Base-by-base conservation (phyloP, 2,113 vertebrate species). In the Peromyscus maniculatus region DNA sequence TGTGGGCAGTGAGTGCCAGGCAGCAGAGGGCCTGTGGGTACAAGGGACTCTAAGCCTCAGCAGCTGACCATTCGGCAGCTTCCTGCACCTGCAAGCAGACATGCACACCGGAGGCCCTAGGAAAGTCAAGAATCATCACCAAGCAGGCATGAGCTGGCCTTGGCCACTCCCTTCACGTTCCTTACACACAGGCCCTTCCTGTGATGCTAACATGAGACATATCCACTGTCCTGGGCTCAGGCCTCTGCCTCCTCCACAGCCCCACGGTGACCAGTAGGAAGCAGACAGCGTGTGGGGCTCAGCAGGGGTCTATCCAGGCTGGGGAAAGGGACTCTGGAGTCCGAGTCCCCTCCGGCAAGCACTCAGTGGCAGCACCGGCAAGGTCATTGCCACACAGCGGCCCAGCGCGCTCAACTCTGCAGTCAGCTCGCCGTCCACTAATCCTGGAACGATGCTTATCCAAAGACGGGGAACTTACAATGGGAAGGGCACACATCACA, bases 351-450 rank as follows among this genome's bases (percentile, higher is more conserved):
- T 10, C 33, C 15, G 43, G 36, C 19, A 36, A 72, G 67, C 0
- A 1, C 17, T n/a, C 1, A 3, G 28, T 17, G 4, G 17, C 80
- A 4, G 80, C 10, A 10, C 19, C 0, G 0, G 10, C 72, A 72
- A 43, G 64, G 55, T 24, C 3, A 69, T 62, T 39, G 15, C 36
- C 90, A 39, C 87, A 21, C 19, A 4, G 16, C 5, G 0, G 1
- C 17, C 13, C 84, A 21, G 2, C 21, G 77, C 24, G 71, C 64
- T 43, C 2, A 1, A 7, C 9, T 2, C 15, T 3, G 0, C 36
- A 39, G 33, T 67, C 62, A 2, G 6, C 16, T 11, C 5, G 16
- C 72, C 33, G 64, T 33, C 5, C 24, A 46, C 21, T 59, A 39
- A 26, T 66, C 33, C 26, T 7, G 24, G 16, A 91, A 28, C 21